Evolutionary conservation across 2,888 invertebrate genomes (phyloP).

Genomic region (Acanthosepion lycidas): DNA sequence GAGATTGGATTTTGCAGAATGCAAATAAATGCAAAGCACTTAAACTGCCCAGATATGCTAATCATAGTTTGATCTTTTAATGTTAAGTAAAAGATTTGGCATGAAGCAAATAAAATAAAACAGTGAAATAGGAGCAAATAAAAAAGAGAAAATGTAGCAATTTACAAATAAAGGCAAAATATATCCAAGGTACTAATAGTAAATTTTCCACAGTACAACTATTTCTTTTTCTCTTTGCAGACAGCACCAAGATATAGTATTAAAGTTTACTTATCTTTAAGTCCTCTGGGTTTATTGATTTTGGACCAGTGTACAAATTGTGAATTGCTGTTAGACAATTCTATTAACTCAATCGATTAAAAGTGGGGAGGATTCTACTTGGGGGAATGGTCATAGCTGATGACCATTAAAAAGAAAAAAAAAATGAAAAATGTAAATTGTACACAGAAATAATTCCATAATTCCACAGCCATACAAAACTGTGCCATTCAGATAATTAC

Average conservation of each 20-base stretch:
- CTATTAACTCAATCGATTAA: neutral
- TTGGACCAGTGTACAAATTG: too few relatives aligned
- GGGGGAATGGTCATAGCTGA: neutral
- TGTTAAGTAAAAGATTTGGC: conserved; percentile 21
- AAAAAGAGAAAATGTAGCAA: neutral
- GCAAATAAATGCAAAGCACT: conserved; percentile 33
- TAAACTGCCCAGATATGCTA: conserved; percentile 14
- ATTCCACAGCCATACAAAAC: neutral
- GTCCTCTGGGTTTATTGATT: neutral
- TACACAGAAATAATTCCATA: neutral
- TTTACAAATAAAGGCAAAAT: neutral
- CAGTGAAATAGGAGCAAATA: neutral
- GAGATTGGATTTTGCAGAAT: conserved; percentile 13
- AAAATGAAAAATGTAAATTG: neutral
- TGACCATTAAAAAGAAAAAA: neutral
- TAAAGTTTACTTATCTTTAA: neutral
- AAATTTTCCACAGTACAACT: neutral
- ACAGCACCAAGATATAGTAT: neutral
- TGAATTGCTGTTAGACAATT: neutral
- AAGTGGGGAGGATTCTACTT: neutral
- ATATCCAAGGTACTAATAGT: neutral
- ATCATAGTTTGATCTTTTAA: conserved; percentile 14
- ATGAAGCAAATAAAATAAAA: too few relatives aligned
- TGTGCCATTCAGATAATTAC: neutral
- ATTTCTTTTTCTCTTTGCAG: neutral